Base-by-base conservation (phyloP, 2,113 vertebrate species). In the Salminus brasiliensis region DNA sequence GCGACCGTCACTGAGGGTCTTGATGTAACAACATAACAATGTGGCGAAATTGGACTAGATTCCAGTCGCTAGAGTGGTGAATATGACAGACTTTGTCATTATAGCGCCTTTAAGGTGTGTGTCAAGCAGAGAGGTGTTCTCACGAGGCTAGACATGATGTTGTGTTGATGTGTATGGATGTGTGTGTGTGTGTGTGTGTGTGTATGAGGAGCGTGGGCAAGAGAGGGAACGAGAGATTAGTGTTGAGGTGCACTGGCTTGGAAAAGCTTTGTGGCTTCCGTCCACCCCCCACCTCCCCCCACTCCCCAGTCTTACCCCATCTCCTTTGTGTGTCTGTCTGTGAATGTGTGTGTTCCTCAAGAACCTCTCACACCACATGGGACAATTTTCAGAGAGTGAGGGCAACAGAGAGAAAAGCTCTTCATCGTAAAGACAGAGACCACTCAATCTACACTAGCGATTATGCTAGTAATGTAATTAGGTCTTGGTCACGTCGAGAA, bases 381-480 rank as follows among this genome's bases (percentile, higher is more conserved):
- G 47, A 43, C 73, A 71, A 63, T 81, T 81, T 55, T 71, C 72
- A 65, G 73, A 63, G 66, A 34, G 55, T 63, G 73, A 79, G 55
- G 27, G 32, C 32, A 4, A 41, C 68, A 71, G 73, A 60, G 71
- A 71, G 60, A 36, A 55, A 66, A 63, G 57, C 80, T 72, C 49
- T 70, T 76, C 57, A 76, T 74, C 36, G 27, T 74, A 71, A 81
- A 76, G 55, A 49, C 45, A 21, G 16, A n/a, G 13, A 49, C 23
- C 66, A 71, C 67, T 72, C 67, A 59, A 76, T 70, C 57, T 76
- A 76, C 79, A 76, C 41, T 36, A 72, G 34, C 67, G 74, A 81
- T 81, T 76, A 65, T 76, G 32, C 74, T 32, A 21, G 30, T 65
- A 81, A 76, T 74, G 68, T 69, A 62, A 81, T 81, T 81, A 81